Evolutionary conservation across 2,888 invertebrate species (phyloP), one percentile per base, ranked within the genome.

Genomic region (Rhamnusium bicolor): DNA sequence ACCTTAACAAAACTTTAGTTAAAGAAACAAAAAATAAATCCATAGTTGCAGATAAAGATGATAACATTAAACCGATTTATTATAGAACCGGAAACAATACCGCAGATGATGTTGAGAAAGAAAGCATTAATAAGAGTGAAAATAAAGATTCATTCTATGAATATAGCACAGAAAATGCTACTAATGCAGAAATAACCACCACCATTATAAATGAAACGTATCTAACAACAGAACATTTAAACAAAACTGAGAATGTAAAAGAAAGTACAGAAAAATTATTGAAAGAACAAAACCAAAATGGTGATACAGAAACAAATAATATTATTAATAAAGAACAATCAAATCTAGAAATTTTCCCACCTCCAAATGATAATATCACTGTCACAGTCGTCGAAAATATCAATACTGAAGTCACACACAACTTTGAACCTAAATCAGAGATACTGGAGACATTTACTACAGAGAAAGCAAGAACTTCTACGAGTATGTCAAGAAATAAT

Each of bases 1-100:
- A 51, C 5, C 12, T 16, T 1, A 7, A n/a, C 0, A 4, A 27
- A 16, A 8, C 10, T 12, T 10, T 8, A 21, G 18, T 53, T 8
- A 53, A 49, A 16, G 51, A 75, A 24, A 49, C 66, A 29, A 65
- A 71, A 47, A 71, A 69, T 56, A 66, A 68, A 53, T 56, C 70
- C 8, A 10, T 70, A 16, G 49, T 65, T 8, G 53, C 54, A 8
- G 73, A 75, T 47, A 60, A 75, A 2, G 73, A 78, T 46, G 75
- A 76, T 53, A 76, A 78, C 24, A 69, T 75, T 14, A 76, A 78
- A 54, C 78, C 78, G 7, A 69, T 78, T 58, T 75, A 73, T 53
- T 76, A 70, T 29, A 71, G 63, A 58, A 65, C 71, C 40, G 32
- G 72, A 32, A 58, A 4, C 12, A 18, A 58, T 24, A 32, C 19